Base-by-base conservation (phyloP, 2,797 vertebrate genomes). In the Odontamblyopus lacepedii region DNA sequence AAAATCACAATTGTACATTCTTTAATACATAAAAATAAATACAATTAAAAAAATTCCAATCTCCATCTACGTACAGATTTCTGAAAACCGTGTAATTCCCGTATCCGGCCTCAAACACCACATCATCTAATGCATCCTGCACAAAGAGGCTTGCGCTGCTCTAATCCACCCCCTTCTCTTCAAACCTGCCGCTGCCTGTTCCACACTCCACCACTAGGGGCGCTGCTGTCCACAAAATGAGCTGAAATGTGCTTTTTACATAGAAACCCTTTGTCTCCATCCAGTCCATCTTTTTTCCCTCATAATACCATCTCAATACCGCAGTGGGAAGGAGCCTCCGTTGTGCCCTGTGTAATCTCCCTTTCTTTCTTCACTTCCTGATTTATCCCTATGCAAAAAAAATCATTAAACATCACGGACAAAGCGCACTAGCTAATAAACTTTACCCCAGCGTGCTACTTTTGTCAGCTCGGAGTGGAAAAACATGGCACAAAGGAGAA, bases 321-420 rank as follows among this genome's bases (percentile, higher is more conserved):
- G 72, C 95, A 92, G 94, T 93, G 79, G 95, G 95, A 94, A 92
- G 92, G 93, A 91, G 93, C 92, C 94, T 92, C 92, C 90, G 85
- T 16, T 48, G n/a, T 4, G 13, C 23, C 41, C 41, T 16, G 5
- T 15, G 27, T 65, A 23, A 48, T 65, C 41, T 27, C 13, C 12
- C 5, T 29, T 65, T 65, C 63, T 65, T 50, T 27, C 6, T 27
- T 5, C 38, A 13, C 38, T 50, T 65, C 41, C 41, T 48, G 63
- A 65, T 65, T 65, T 48, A 65, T 65, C 41, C 41, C n/a, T 23
- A 48, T 16, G 41, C 38, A 27, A 26, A 64, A 48, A 65, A 48
- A 27, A 65, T 18, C 63, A 65, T 44, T 50, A 29, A 50, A 65
- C 35, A 38, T 41, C 6, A 63, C 61, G 3, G 3, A 63, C 62